Evolutionary conservation across 2,113 vertebrate species (phyloP), one percentile per base, ranked within the genome.

Genomic region (Chitala chitala): DNA sequence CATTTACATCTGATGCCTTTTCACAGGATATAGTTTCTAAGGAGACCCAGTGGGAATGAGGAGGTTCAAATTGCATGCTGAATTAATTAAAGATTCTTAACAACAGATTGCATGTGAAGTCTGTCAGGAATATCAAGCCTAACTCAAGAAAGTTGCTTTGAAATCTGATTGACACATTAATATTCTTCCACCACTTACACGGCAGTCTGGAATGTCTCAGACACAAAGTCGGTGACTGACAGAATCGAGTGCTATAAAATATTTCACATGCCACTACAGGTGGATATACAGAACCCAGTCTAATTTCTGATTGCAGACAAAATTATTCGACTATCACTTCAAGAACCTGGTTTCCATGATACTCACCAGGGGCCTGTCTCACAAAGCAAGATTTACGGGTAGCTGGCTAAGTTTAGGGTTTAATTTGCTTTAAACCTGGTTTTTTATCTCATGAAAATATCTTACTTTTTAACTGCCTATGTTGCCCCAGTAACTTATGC

Each of bases 151-250:
- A 36, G 10, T 26, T 17, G 31, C 50, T 6, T 54, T 55, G 50
- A 38, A 71, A 15, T 51, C 17, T 71, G 50, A 55, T 53, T 55
- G 50, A 71, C 69, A 29, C 46, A 36, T 71, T 69, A 69, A 69
- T 51, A 69, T 53, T 69, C 48, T 6, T 29, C 2, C 15, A 22
- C 66, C 33, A 12, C 22, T 12, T 50, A 20, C 40, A 46, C 20
- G 1, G 13, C 68, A 12, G 46, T 51, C 46, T 38, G 69, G 31
- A 48, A 20, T 46, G 26, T 44, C 63, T 24, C 36, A 9, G n/a
- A 40, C 44, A 48, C 44, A 71, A 55, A 40, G n/a, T 12, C 31
- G 24, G 54, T 36, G 51, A 55, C 26, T 24, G 50, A 31, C 29
- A 40, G 33, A 26, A 38, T 22, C 4, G 33, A 40, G 38, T 5